Percentiles rank a stretch among this genome's conserved stretches.
Evolutionary conservation across 2,113 vertebrate species (phyloP).

Genomic region (Nibea albiflora): DNA sequence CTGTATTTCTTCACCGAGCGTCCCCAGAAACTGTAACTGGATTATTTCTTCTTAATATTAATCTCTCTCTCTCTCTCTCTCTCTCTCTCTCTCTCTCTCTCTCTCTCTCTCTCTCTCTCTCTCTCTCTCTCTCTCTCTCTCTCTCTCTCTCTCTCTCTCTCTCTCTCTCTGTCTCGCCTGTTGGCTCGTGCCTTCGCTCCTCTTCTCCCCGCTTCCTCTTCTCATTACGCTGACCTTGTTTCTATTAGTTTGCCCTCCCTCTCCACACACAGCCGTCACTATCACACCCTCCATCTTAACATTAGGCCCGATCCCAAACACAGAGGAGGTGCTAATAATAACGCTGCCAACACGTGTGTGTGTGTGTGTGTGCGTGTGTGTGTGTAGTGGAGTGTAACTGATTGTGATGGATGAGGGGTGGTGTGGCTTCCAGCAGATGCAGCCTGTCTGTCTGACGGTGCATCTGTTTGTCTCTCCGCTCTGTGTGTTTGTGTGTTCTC

Average conservation of each 20-base stretch:
- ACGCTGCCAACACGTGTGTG: constrained; percentile 54
- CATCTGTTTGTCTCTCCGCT: constrained; percentile 66
- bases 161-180: background rate
- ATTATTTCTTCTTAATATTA: background rate
- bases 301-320: constrained; percentile 46
- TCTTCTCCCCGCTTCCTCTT: background rate
- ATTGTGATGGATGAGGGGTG: constrained; percentile 64
- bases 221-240: constrained; percentile 49
- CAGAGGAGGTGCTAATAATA: constrained; percentile 38
- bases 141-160: background rate
- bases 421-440: constrained; percentile 66
- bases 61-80: background rate
- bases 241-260: constrained; percentile 13
- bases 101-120: background rate
- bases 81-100: background rate
- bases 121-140: background rate
- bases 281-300: background rate
- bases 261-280: background rate
- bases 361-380: constrained; percentile 20
- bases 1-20: too few species aligned
- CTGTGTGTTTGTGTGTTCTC: constrained; percentile 17
- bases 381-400: constrained; percentile 55
- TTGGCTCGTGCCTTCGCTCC: background rate
- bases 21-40: too few species aligned
- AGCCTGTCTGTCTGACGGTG: constrained; percentile 62